phyloP scores from a whole-genome alignment of 2,888 invertebrate genomes.

The Synanthedon andrenaeformis region DNA sequence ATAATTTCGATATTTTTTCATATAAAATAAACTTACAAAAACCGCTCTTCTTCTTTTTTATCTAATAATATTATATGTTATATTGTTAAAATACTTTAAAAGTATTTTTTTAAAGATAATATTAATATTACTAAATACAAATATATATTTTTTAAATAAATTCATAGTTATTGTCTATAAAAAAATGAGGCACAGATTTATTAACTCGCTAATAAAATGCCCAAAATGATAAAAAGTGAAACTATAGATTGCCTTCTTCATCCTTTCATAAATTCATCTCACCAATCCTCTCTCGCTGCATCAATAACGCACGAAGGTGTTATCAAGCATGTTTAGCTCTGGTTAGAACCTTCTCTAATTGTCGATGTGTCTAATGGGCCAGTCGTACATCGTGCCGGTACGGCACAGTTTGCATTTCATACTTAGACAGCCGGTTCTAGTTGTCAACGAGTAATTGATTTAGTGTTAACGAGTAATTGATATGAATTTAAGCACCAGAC shows the following conservation, averaged over 20 bases:
- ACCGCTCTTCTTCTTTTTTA: too few relatives aligned
- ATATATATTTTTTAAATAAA: too few relatives aligned
- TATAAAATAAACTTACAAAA: too few relatives aligned
- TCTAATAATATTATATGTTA: too few relatives aligned
- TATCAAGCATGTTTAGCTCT: slow-evolving; percentile 31
- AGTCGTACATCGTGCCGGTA: neutral
- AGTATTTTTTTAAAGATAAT: too few relatives aligned
- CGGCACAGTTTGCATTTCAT: slow-evolving; percentile 5
- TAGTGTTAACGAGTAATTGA: neutral
- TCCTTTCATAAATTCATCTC: neutral
- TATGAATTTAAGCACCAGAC: neutral
- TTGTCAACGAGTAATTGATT: slow-evolving; percentile 8
- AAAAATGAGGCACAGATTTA: too few relatives aligned
- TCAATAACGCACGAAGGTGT: slow-evolving; percentile 33
- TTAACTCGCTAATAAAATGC: too few relatives aligned
- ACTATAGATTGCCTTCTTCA: neutral
- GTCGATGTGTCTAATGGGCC: slow-evolving; percentile 4
- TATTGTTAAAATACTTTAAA: too few relatives aligned
- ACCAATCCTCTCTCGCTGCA: slow-evolving; percentile 12
- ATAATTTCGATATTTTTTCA: too few relatives aligned
- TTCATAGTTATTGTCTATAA: too few relatives aligned
- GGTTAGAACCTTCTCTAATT: slow-evolving; percentile 13
- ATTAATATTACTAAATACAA: too few relatives aligned
- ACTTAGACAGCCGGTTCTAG: slow-evolving; percentile 4
- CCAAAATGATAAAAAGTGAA: too few relatives aligned